Conservation (phyloP, 1,140 invertebrate species). For the Brachionus manjavacas region DNA sequence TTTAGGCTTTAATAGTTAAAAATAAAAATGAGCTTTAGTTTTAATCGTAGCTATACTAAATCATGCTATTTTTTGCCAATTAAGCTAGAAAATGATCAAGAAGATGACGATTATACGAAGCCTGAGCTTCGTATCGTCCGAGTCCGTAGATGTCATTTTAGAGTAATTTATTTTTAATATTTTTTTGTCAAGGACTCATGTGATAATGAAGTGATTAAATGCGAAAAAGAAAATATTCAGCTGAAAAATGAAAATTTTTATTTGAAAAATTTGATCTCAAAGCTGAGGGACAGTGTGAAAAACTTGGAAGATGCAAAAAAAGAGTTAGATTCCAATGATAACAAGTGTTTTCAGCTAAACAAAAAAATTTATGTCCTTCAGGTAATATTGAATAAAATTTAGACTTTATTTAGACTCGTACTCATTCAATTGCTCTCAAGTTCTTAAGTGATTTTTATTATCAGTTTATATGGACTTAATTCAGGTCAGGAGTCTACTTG, state of each 20-base stretch:
- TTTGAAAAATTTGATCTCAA: background rate
- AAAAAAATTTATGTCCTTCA: constrained; percentile 21
- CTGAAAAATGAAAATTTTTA: constrained; percentile 4
- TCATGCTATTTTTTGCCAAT: background rate
- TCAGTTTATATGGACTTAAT: background rate
- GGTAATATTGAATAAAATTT: background rate
- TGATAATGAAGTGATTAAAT: background rate
- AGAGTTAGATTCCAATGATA: background rate
- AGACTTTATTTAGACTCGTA: background rate
- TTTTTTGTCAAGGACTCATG: background rate
- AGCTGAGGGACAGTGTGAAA: background rate
- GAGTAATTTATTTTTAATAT: background rate
- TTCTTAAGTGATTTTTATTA: background rate
- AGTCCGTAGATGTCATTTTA: background rate
- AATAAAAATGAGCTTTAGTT: constrained; percentile 18
- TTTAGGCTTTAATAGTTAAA: background rate
- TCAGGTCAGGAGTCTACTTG: background rate
- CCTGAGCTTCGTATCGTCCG: background rate
- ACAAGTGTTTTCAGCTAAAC: constrained; percentile 17
- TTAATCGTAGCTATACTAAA: background rate
- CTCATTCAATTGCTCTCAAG: background rate
- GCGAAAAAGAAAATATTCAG: constrained; percentile 4
- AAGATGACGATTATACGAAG: background rate
- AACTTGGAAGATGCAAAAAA: background rate
- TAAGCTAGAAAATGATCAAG: background rate